phyloP scores from a whole-genome alignment of 2,888 invertebrate species.

The Hydraecia micacea region DNA sequence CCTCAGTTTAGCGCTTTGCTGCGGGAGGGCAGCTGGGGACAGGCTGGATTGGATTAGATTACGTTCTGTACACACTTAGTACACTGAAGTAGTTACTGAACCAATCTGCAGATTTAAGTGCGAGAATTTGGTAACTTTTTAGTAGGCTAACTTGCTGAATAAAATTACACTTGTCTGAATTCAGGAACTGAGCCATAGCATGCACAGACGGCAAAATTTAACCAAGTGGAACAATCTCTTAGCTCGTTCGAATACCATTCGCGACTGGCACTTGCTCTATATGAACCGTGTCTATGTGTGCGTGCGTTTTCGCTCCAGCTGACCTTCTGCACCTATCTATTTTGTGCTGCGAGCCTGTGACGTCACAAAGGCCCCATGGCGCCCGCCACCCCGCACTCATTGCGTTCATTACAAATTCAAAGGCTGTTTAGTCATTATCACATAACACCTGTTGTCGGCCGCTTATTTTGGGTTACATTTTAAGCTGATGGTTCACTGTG shows the following conservation, averaged over 20 bases:
- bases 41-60: too few species aligned
- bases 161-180: not conserved
- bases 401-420: constrained; percentile 86
- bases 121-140: not conserved
- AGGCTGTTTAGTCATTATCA: constrained; percentile 88
- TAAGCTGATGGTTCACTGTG: constrained; percentile 58
- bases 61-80: not conserved
- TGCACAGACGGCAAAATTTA: not conserved
- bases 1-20: not conserved
- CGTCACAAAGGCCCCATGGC: constrained; percentile 71
- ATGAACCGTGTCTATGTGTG: not conserved
- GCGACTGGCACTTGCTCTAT: not conserved
- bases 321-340: constrained; percentile 14
- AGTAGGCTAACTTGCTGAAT: not conserved
- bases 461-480: constrained; percentile 71
- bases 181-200: not conserved
- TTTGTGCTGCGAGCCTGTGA: constrained; percentile 59
- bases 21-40: not conserved
- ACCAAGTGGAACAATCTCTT: not conserved
- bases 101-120: too few species aligned
- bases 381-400: constrained; percentile 74
- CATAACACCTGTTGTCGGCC: constrained; percentile 86
- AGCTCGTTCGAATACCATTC: not conserved
- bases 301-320: not conserved
- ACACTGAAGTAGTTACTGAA: not conserved